Evolutionary conservation across 1,140 invertebrate genomes (phyloP).

Genomic region (Caenorhabditis brenneri): DNA sequence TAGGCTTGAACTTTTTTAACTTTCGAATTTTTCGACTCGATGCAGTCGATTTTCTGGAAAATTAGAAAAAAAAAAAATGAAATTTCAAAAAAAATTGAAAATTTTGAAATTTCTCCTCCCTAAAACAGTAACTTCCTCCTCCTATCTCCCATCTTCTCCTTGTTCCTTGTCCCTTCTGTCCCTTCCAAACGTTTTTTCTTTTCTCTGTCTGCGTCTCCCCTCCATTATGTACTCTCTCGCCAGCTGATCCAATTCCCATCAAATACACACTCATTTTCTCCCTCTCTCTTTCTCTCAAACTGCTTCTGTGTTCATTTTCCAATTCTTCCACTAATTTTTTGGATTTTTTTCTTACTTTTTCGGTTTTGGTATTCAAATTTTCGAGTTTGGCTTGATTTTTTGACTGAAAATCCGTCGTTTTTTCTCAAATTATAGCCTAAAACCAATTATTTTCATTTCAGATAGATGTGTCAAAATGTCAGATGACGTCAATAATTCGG

Average conservation of each 20-base stretch:
- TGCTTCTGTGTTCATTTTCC: neutral
- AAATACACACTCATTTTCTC: neutral
- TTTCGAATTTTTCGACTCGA: too few species aligned
- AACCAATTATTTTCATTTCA: neutral
- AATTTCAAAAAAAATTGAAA: too few species aligned
- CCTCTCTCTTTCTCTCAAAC: neutral
- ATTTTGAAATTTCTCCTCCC: too few species aligned
- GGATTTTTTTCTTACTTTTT: neutral
- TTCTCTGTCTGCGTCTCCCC: neutral
- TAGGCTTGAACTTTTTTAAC: too few species aligned
- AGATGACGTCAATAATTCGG: slow-evolving; percentile 28
- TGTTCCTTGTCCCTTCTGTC: too few species aligned
- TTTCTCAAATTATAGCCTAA: neutral
- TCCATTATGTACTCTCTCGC: neutral
- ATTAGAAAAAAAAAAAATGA: too few species aligned
- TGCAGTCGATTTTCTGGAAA: too few species aligned
- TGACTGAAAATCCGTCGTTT: neutral
- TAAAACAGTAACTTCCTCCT: neutral
- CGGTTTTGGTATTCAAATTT: neutral
- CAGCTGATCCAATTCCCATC: slow-evolving; percentile 31
- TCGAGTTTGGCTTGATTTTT: neutral
- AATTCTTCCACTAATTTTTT: neutral
- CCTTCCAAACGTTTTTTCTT: neutral
- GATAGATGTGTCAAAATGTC: slow-evolving; percentile 24
- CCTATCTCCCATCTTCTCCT: neutral